Evolutionary conservation across 2,888 invertebrate genomes (phyloP), one percentile per base, ranked within the genome.

Genomic region (Serrognathus titanus): DNA sequence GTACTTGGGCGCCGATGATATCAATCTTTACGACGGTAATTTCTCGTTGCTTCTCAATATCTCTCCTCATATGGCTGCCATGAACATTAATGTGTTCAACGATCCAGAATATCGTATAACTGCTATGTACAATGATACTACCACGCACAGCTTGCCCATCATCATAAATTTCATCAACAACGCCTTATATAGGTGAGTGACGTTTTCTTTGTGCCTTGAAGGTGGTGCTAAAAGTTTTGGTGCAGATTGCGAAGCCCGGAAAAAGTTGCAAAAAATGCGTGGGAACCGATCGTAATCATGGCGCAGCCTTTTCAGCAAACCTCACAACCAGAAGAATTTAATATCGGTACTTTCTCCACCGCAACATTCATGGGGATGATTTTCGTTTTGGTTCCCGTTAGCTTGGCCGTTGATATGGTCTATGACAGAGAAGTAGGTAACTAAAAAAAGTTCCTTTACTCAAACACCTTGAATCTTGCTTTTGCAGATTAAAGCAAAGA

Each of bases 321-420:
- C 0, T 84, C 86, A 1, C 88, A 88, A 64, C 87, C 87, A 9
- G 87, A 86, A 66, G 85, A 85, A 68, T 86, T 89, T 71, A 87
- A 89, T 70, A 75, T 87, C 37, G 87, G 87, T 2, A 84, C 86
- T 53, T 87, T 90, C 49, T 83, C 86, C 2, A 86, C 89, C n/a
- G 84, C 89, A 2, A 80, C 90, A 2, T 85, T 91, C 62, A 84
- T 93, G 71, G 92, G 91, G 46, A 87, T 92, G 85, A 88, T 89
- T 57, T 90, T 92, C 68, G 86, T 89, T 0, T 75, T 90, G 54
- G 85, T 92, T 11, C 89, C 92, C 0, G 86, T 90, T 31, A 88
- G 87, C 31, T 78, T 92, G 67, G 90, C 89, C 1, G 85, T 90
- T 5, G 90, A 90, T 65, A 86, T 92, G 76, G 92, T 93, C 0